phyloP scores from a whole-genome alignment of 2,888 invertebrate genomes.

The Drosophila affinis region DNA sequence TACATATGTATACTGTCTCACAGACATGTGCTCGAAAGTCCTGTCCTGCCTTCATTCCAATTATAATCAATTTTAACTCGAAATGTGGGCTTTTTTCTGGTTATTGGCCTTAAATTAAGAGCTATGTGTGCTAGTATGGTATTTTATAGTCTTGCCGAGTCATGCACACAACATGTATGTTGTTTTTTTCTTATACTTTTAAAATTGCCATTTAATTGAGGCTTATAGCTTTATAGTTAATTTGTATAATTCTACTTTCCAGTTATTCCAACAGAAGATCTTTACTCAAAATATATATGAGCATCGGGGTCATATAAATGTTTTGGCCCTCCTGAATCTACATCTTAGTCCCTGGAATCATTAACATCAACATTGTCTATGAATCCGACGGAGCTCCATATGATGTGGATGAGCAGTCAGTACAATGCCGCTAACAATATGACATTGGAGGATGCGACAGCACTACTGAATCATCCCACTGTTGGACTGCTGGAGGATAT shows the following conservation, averaged over 20 bases:
- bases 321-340: neutral
- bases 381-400: slow-evolving; percentile 79
- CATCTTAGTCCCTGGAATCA: neutral
- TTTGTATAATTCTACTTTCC: too few species aligned
- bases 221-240: neutral
- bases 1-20: neutral
- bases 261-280: too few species aligned
- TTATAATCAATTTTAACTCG: neutral
- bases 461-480: slow-evolving; percentile 84
- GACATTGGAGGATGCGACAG: slow-evolving; percentile 82
- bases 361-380: slow-evolving; percentile 39
- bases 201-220: neutral
- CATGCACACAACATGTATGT: too few species aligned
- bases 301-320: slow-evolving; percentile 20
- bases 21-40: neutral
- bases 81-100: too few species aligned
- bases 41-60: neutral
- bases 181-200: too few species aligned
- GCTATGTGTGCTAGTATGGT: neutral
- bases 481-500: slow-evolving; percentile 86
- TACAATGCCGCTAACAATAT: slow-evolving; percentile 82
- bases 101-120: too few species aligned
- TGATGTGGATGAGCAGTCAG: slow-evolving; percentile 88
- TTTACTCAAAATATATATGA: neutral
- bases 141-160: too few species aligned